These are phyloP conservation scores for Lathronympha strigana DNA, from an alignment of 2,888 invertebrate genomes.

Conservation along the genomic window DNA sequence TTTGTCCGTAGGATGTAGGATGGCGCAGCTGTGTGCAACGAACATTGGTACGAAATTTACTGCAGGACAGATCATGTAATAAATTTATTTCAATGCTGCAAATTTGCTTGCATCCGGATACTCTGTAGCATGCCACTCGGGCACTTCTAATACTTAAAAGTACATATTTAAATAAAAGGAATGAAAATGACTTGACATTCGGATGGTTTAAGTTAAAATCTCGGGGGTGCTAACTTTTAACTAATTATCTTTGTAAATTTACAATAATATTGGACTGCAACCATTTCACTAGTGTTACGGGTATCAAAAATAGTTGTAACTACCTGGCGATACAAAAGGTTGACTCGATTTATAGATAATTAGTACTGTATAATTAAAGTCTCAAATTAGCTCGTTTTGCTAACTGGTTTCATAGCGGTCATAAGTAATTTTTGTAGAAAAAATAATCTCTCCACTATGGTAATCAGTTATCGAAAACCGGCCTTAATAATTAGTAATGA, in stretches of 20 bases:
- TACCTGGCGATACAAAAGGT: constrained; percentile 40
- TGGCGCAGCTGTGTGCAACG: constrained; percentile 79
- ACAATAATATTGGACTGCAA: constrained; percentile 29
- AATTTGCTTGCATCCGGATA: constrained; percentile 64
- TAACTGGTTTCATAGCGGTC: constrained; percentile 16
- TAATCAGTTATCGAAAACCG: constrained; percentile 10
- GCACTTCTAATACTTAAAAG: constrained; percentile 49
- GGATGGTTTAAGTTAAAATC: constrained; percentile 37
- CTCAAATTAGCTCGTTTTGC: constrained; percentile 32
- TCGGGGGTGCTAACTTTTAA: constrained; percentile 50
- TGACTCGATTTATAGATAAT: constrained; percentile 40
- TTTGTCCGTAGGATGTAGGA: constrained; percentile 49
- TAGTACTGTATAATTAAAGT: constrained; percentile 37
- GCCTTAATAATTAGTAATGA: constrained; percentile 24
- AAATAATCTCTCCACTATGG: neutral
- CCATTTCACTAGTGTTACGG: constrained; percentile 32
- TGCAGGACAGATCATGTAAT: constrained; percentile 70
- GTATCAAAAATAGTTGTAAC: constrained; percentile 28
- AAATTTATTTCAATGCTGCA: constrained; percentile 72
- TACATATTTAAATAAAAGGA: constrained; percentile 24
- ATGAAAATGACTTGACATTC: constrained; percentile 25
- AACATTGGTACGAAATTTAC: constrained; percentile 74
- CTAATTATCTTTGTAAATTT: constrained; percentile 36
- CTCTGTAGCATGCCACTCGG: constrained; percentile 55
- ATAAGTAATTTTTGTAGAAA: constrained; percentile 1